Conservation (phyloP, 2,888 invertebrate species). For the Agrochola lota region DNA sequence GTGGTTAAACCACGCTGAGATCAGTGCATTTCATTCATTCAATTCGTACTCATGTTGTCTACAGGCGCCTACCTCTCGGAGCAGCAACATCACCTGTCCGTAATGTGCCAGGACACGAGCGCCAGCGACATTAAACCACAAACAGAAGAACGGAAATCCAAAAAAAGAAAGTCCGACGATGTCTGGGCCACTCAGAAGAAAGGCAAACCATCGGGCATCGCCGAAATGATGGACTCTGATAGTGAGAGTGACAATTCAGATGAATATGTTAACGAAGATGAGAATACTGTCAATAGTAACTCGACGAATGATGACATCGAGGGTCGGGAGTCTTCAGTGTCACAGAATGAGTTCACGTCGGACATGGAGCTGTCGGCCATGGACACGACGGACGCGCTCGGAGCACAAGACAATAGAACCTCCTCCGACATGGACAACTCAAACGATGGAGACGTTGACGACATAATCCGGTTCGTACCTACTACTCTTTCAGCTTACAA, state of each 20-base stretch:
- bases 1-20: too few species aligned
- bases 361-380: slow-evolving; percentile 92
- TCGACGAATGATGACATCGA: slow-evolving; percentile 86
- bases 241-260: slow-evolving; percentile 89
- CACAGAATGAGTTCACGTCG: slow-evolving; percentile 91
- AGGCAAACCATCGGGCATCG: slow-evolving; percentile 88
- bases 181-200: slow-evolving; percentile 92
- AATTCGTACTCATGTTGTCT: not conserved
- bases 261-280: slow-evolving; percentile 85
- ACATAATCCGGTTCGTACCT: slow-evolving; percentile 88
- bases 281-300: slow-evolving; percentile 86
- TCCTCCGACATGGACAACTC: slow-evolving; percentile 91
- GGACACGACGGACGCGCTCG: slow-evolving; percentile 91
- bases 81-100: slow-evolving; percentile 86
- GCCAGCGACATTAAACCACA: slow-evolving; percentile 77
- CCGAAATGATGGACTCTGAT: slow-evolving; percentile 92
- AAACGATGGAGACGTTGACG: slow-evolving; percentile 91
- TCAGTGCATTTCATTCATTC: too few species aligned
- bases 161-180: slow-evolving; percentile 92
- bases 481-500: slow-evolving; percentile 20
- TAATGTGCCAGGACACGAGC: slow-evolving; percentile 83
- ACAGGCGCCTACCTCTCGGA: slow-evolving; percentile 87
- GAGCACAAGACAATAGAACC: slow-evolving; percentile 83
- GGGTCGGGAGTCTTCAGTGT: slow-evolving; percentile 84
- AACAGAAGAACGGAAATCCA: slow-evolving; percentile 87